Evolutionary conservation across 2,888 invertebrate genomes (phyloP), one percentile per base, ranked within the genome.

Genomic region (Drosophila hamatofila): DNA sequence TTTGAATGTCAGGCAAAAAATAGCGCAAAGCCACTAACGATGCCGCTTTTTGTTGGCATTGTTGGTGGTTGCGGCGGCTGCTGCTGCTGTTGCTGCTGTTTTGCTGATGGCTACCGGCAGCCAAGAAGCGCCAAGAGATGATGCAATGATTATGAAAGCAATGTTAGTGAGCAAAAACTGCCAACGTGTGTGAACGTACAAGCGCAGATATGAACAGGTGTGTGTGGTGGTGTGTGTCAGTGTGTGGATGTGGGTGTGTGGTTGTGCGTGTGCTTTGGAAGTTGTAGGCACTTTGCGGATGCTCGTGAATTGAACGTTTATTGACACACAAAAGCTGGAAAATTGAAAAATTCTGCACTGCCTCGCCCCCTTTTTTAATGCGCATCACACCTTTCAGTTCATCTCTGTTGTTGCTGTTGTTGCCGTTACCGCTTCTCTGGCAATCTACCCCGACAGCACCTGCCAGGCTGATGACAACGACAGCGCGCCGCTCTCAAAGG

Each of bases 241-340:
- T 42, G 46, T 12, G 51, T 33, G 7, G 23, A 6, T 14, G 44
- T 12, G 21, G 46, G 35, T 37, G 37, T 48, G 18, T 2, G 7
- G 21, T 21, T 37, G 37, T 51, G 49, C 69, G 61, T 67, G 49
- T 73, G 59, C 68, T 68, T 66, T 89, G 82, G 65, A 88, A 88
- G 87, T 80, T 83, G 87, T 86, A 89, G 89, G 84, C 81, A 85
- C 89, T 84, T 85, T 90, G 77, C 83, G 83, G 86, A 80, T 81
- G 89, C 80, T 83, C 78, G 77, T 88, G 89, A 88, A 88, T 86
- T 80, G 90, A 88, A 88, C 90, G 89, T 78, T 90, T 88, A 88
- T 86, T 83, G 83, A 90, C 78, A 88, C 83, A 88, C 89, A 90
- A 88, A 86, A 87, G 86, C 76, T 78, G 83, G 75, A 81, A 90